Evolutionary conservation across 2,888 invertebrate species (phyloP).

Genomic region (Glaucopsyche alexis): DNA sequence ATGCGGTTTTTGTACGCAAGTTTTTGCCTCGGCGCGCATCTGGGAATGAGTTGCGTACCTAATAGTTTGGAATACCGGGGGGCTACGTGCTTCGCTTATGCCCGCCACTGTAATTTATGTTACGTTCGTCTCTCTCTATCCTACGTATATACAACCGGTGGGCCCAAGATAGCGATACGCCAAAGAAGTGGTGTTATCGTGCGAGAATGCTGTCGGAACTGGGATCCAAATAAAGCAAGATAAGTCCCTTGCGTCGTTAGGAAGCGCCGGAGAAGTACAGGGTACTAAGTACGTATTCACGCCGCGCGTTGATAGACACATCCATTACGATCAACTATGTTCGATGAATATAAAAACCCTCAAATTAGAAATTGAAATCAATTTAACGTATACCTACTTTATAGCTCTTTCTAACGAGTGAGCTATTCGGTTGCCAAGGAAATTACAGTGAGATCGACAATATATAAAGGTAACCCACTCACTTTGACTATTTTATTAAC

Average conservation of each 20-base stretch:
- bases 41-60: conserved; percentile 43
- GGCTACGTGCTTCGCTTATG: conserved; percentile 40
- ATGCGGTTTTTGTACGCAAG: conserved; percentile 42
- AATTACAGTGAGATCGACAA: no score
- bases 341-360: conserved; percentile 24
- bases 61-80: conserved; percentile 43
- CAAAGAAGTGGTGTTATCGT: conserved; percentile 42
- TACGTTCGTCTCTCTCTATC: conserved; percentile 33
- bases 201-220: conserved; percentile 46
- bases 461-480: no score
- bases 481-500: no score
- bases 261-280: conserved; percentile 21
- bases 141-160: not conserved
- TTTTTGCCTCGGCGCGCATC: conserved; percentile 40
- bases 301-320: conserved; percentile 20
- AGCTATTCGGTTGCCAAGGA: no score
- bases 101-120: conserved; percentile 38
- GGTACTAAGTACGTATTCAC: conserved; percentile 28
- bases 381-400: not conserved
- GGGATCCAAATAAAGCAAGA: conserved; percentile 47
- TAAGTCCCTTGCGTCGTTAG: conserved; percentile 39
- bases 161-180: not conserved
- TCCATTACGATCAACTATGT: conserved; percentile 9
- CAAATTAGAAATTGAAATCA: conserved; percentile 13
- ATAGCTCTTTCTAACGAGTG: not conserved